phyloP scores from a whole-genome alignment of 1,140 invertebrate species.

The Calliphora vicina region DNA sequence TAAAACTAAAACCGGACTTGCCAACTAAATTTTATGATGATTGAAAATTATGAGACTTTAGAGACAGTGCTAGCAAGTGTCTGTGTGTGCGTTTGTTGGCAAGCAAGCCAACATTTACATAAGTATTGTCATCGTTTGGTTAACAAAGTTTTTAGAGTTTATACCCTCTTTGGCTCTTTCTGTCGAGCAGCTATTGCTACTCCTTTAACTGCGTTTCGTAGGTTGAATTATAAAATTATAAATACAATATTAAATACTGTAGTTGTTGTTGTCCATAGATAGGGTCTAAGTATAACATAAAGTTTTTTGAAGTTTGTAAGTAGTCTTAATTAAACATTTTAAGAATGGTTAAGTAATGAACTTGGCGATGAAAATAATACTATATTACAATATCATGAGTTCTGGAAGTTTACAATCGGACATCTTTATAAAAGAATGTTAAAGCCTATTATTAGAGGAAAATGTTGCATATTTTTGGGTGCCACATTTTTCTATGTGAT shows the following conservation, averaged over 20 bases:
- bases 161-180: neutral
- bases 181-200: neutral
- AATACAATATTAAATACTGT: neutral
- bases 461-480: too few relatives aligned
- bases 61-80: slow-evolving; percentile 5
- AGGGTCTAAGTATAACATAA: neutral
- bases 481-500: too few relatives aligned
- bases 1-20: slow-evolving; percentile 30
- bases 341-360: neutral
- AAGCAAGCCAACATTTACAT: neutral
- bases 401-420: too few relatives aligned
- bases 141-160: neutral
- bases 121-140: neutral
- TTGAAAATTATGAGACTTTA: slow-evolving; percentile 37
- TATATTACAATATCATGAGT: too few relatives aligned
- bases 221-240: neutral
- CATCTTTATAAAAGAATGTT: too few relatives aligned
- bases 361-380: neutral
- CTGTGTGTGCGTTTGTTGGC: neutral
- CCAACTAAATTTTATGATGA: slow-evolving; percentile 34
- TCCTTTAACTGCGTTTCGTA: neutral
- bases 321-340: neutral
- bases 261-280: neutral
- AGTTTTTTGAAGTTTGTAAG: neutral
- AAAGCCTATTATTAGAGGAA: too few relatives aligned